Conservation (phyloP, 2,797 vertebrate genomes). For the Sorex maritimensis region DNA sequence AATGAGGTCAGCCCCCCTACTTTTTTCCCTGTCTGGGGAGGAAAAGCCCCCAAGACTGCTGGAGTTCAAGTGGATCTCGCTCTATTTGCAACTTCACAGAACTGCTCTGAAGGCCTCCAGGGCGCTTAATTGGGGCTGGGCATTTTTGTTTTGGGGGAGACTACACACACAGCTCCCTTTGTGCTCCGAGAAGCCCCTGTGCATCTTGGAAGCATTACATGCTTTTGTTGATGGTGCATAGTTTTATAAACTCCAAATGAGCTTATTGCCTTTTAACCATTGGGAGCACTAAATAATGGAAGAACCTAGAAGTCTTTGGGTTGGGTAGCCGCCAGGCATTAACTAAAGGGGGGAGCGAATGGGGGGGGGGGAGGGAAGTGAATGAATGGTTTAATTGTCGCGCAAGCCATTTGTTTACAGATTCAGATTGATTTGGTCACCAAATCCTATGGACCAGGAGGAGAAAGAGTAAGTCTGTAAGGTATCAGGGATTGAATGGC, state of each 20-base stretch:
- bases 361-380: neutral
- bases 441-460: slow-evolving; percentile 88
- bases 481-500: slow-evolving; percentile 87
- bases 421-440: slow-evolving; percentile 91
- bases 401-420: slow-evolving; percentile 92
- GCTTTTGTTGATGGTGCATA: slow-evolving; percentile 90
- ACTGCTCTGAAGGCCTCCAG: slow-evolving; percentile 79
- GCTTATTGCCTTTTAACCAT: slow-evolving; percentile 92
- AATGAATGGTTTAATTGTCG: slow-evolving; percentile 91
- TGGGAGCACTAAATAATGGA: slow-evolving; percentile 90
- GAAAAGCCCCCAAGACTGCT: slow-evolving; percentile 81
- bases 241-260: slow-evolving; percentile 92
- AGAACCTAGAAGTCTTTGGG: slow-evolving; percentile 88
- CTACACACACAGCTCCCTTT: slow-evolving; percentile 80
- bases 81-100: slow-evolving; percentile 86
- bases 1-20: slow-evolving; percentile 77
- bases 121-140: slow-evolving; percentile 78
- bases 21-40: slow-evolving; percentile 76
- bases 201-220: slow-evolving; percentile 88
- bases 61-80: slow-evolving; percentile 84
- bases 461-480: slow-evolving; percentile 87
- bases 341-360: slow-evolving; percentile 52
- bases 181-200: slow-evolving; percentile 82
- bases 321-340: slow-evolving; percentile 90
- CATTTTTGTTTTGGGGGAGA: slow-evolving; percentile 70